These are phyloP conservation scores for Porites cylindrica DNA, from an alignment of 92 coral and sea anemone species.

Conservation along the genomic window DNA sequence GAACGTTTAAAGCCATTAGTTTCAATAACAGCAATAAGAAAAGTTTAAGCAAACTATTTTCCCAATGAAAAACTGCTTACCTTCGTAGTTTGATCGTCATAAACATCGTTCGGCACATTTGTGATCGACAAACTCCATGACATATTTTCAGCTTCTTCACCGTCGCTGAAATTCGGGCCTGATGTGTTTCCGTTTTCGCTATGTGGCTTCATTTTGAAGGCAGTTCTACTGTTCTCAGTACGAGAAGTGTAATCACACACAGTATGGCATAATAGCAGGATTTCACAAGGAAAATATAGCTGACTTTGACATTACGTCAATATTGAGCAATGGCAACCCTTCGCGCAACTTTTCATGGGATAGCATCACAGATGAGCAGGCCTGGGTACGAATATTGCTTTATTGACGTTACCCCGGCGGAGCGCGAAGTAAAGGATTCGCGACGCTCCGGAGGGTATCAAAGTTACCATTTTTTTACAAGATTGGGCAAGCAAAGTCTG, in stretches of 20 bases:
- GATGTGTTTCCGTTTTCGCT: slow-evolving; percentile 14
- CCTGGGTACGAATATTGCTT: too few relatives aligned
- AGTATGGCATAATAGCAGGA: neutral
- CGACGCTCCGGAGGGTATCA: too few relatives aligned
- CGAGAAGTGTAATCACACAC: slow-evolving; percentile 26
- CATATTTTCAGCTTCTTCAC: slow-evolving; percentile 19
- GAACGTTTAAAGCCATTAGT: too few relatives aligned
- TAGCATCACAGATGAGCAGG: too few relatives aligned
- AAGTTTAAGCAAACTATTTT: neutral
- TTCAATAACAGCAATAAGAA: neutral
- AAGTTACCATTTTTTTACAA: too few relatives aligned
- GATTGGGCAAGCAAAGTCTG: too few relatives aligned
- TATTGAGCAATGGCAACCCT: too few relatives aligned
- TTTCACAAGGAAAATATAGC: neutral
- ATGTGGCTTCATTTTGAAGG: slow-evolving; percentile 46
- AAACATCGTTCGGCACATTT: slow-evolving; percentile 84
- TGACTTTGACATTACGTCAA: too few relatives aligned
- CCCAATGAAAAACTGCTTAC: slow-evolving; percentile 37
- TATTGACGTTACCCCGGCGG: too few relatives aligned
- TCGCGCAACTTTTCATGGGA: too few relatives aligned
- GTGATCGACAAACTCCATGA: slow-evolving; percentile 88
- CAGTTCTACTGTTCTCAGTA: neutral
- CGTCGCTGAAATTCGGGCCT: neutral
- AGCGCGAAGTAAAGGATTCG: too few relatives aligned
- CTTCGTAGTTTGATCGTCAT: slow-evolving; percentile 79